Percentiles rank a stretch among this genome's conserved stretches.
Conservation (phyloP, 2,797 vertebrate species). For the Hippocampus kuda region DNA sequence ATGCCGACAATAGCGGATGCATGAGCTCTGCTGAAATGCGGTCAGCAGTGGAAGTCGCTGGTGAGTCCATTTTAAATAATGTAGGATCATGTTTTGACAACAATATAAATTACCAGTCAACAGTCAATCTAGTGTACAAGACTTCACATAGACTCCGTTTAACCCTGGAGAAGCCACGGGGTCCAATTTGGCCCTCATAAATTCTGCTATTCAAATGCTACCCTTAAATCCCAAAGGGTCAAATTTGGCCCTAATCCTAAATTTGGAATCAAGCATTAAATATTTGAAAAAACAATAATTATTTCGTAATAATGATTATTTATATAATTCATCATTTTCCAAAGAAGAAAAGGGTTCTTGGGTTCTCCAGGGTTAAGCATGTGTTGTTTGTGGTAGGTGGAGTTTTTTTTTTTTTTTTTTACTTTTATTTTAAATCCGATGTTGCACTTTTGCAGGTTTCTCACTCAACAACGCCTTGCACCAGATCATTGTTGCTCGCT, state of each 20-base stretch:
- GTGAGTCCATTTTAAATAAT: conserved; percentile 27
- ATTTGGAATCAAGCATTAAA: too few species aligned
- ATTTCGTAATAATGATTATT: too few species aligned
- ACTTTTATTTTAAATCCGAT: neutral
- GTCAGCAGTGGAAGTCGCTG: conserved; percentile 53
- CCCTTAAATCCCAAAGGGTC: too few species aligned
- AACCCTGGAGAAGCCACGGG: too few species aligned
- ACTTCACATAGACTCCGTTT: neutral
- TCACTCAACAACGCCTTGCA: conserved; percentile 72
- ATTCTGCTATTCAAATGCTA: too few species aligned
- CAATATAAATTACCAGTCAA: neutral
- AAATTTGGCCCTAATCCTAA: too few species aligned
- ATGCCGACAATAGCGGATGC: conserved; percentile 55
- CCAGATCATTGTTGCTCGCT: conserved; percentile 77
- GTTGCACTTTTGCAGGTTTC: conserved; percentile 64
- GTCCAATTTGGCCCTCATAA: too few species aligned
- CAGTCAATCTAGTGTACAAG: neutral
- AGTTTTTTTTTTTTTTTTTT: neutral
- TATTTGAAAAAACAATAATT: too few species aligned
- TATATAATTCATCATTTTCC: too few species aligned
- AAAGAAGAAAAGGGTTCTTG: too few species aligned
- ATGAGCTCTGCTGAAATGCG: conserved; percentile 64
- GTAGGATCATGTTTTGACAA: neutral
- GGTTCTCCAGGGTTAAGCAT: too few species aligned
- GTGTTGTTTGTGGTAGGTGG: neutral